Evolutionary conservation across 2,113 vertebrate genomes (phyloP), one percentile per base, ranked within the genome.

Genomic region (Calidris pugnax): DNA sequence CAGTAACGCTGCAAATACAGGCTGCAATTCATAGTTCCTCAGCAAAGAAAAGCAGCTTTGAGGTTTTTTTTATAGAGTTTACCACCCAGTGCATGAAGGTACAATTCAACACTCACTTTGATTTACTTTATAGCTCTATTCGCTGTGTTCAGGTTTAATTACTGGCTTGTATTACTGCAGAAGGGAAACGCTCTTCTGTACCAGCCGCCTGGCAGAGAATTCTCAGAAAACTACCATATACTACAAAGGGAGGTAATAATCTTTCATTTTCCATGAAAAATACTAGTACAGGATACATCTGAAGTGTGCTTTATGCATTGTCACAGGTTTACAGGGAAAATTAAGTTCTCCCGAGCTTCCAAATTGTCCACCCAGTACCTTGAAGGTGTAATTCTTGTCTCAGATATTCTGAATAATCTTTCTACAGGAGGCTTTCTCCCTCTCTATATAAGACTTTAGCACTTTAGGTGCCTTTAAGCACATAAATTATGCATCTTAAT

Each of bases 201-300:
- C 87, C 75, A 93, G 59, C n/a, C 3, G 51, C 75, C 89, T 95
- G 85, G 69, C 92, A 96, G 83, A 95, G 76, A 85, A 85, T 82
- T 95, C 83, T 92, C 86, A 85, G 84, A 96, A 95, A 96, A 82
- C 77, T 43, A 76, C 50, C 5, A 2, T 39, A 83, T 15, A 55
- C 68, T 79, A 95, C 69, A 95, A 92, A 89, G 64, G 28, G 35
- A 95, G 28, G 71, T 32, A 97, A 93, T 85, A 68, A 93, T 95
- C 81, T 85, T 93, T 90, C 85, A 80, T 89, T 93, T 97, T 91
- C 94, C 50, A 60, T 83, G 91, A 94, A 97, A 95, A 95, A 93
- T 55, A 76, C 66, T 68, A 76, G 20, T 35, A 74, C 39, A 77
- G 67, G 62, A 76, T 73, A 59, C 17, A 89, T 30, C 59, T 93